Evolutionary conservation across 1,140 invertebrate genomes (phyloP).

Genomic region (Berghia stephanieae): DNA sequence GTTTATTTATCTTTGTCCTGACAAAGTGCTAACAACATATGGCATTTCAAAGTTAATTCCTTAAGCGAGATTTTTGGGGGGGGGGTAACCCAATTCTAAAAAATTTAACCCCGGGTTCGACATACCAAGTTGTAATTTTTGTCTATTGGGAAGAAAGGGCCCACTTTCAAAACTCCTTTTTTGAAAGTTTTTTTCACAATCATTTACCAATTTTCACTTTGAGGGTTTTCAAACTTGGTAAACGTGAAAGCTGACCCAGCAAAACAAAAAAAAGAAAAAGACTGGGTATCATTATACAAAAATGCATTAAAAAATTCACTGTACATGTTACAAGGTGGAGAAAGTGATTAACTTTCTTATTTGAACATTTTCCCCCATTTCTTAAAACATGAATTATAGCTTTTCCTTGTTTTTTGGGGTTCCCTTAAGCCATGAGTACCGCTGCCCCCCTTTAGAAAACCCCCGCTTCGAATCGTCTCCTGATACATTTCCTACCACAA

Average conservation of each 20-base stretch:
- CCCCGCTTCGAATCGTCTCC: slow-evolving; percentile 23
- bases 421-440: slow-evolving; percentile 31
- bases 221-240: neutral
- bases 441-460: slow-evolving; percentile 24
- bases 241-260: slow-evolving; percentile 30
- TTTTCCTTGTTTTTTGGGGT: slow-evolving; percentile 27
- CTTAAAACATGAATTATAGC: slow-evolving; percentile 32
- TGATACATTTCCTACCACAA: slow-evolving; percentile 36
- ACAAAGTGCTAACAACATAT: slow-evolving; percentile 27
- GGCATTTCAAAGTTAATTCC: slow-evolving; percentile 26
- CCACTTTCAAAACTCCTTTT: slow-evolving; percentile 30
- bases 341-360: slow-evolving; percentile 30
- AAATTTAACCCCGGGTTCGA: slow-evolving; percentile 23
- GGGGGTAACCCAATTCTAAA: neutral
- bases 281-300: slow-evolving; percentile 2
- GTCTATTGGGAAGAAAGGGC: slow-evolving; percentile 26
- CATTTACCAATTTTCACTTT: slow-evolving; percentile 22
- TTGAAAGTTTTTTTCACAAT: too few species aligned
- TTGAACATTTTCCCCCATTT: slow-evolving; percentile 34
- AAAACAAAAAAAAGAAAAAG: slow-evolving; percentile 34
- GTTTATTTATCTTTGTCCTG: neutral
- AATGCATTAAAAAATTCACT: slow-evolving; percentile 29
- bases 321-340: slow-evolving; percentile 19
- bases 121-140: slow-evolving; percentile 37
- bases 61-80: slow-evolving; percentile 18